Percentiles rank a stretch among this genome's conserved stretches.
Evolutionary conservation across 2,797 vertebrate species (phyloP).

Genomic region (Sebastes taczanowskii): DNA sequence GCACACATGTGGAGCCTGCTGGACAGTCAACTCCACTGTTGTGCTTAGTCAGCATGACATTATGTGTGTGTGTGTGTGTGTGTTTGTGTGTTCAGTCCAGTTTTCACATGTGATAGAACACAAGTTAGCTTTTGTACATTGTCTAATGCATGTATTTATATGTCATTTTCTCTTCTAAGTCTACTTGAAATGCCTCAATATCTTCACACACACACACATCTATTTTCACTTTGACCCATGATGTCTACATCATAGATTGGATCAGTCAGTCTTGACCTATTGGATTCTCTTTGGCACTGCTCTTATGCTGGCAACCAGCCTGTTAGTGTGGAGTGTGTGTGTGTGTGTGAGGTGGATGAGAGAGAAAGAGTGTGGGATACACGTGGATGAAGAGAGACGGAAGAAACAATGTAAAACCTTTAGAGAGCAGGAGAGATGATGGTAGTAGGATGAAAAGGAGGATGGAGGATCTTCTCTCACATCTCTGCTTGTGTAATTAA

Average conservation of each 20-base stretch:
- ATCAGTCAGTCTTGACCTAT: not conserved
- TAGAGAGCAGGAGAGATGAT: not conserved
- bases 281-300: not conserved
- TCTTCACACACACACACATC: not conserved
- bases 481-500: constrained; percentile 31
- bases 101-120: not conserved
- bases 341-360: not conserved
- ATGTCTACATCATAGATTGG: not conserved
- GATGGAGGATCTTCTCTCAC: not conserved
- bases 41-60: not conserved
- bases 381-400: not conserved
- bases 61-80: not conserved
- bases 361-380: not conserved
- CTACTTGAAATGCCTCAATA: not conserved
- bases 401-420: not conserved
- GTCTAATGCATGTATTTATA: not conserved
- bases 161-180: not conserved
- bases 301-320: not conserved
- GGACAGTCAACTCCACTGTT: not conserved
- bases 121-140: not conserved
- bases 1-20: constrained; percentile 1
- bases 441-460: not conserved
- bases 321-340: constrained; percentile 9
- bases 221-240: not conserved
- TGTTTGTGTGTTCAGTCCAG: not conserved